Conservation (phyloP, 2,888 invertebrate species). For the Pegoplata infirma region DNA sequence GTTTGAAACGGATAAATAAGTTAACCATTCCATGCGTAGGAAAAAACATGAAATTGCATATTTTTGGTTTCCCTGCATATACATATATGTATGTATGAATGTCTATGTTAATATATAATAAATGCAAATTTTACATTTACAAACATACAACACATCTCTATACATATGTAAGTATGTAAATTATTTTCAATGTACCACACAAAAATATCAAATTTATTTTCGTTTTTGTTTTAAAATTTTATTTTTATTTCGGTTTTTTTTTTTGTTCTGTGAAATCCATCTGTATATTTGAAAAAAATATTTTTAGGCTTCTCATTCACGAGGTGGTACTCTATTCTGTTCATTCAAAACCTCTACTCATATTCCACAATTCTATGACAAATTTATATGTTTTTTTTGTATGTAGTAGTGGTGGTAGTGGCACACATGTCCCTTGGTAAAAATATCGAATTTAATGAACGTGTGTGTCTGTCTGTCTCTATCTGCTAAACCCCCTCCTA, state of each 20-base stretch:
- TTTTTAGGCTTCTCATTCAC: slow-evolving; percentile 52
- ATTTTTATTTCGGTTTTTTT: neutral
- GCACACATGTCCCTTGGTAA: slow-evolving; percentile 48
- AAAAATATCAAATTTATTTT: slow-evolving; percentile 62
- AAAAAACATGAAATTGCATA: no score
- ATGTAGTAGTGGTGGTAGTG: slow-evolving; percentile 19
- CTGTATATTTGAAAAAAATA: slow-evolving; percentile 23
- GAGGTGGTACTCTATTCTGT: neutral
- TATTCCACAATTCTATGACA: neutral
- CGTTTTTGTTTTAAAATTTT: slow-evolving; percentile 50
- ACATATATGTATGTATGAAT: no score
- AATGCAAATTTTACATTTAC: slow-evolving; percentile 30
- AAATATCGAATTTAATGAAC: slow-evolving; percentile 54
- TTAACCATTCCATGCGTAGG: no score
- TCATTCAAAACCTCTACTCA: neutral
- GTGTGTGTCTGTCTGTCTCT: slow-evolving; percentile 27
- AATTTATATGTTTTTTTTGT: neutral
- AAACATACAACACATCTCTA: neutral
- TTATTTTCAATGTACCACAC: slow-evolving; percentile 55
- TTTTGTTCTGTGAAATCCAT: slow-evolving; percentile 17
- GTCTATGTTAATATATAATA: slow-evolving; percentile 13
- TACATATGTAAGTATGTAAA: slow-evolving; percentile 35
- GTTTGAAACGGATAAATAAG: no score
- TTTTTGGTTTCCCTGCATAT: no score
- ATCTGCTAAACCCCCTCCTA: no score